Evolutionary conservation across 2,888 invertebrate genomes (phyloP).

Genomic region (Melanophora roralis): DNA sequence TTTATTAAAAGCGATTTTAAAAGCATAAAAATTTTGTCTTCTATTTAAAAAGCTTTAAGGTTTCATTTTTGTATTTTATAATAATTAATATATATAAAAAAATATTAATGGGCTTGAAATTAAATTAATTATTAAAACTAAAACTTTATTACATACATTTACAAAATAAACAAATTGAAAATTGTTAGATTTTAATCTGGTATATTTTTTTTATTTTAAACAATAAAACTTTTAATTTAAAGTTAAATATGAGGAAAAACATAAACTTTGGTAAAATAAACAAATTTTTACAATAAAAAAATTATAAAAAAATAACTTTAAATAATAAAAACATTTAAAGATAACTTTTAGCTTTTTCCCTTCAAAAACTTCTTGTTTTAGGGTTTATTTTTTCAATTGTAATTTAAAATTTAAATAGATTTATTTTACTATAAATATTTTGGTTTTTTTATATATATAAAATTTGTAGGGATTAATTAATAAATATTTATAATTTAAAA

Average conservation of each 20-base stretch:
- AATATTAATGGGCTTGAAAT: constrained; percentile 19
- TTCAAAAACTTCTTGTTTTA: neutral
- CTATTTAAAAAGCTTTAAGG: constrained; percentile 34
- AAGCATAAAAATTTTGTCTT: constrained; percentile 17
- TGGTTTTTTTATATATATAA: neutral
- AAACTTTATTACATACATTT: constrained; percentile 27
- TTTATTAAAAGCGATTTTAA: constrained; percentile 46
- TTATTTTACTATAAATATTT: neutral
- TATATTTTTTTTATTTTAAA: neutral
- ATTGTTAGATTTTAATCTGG: neutral
- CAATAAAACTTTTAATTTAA: neutral
- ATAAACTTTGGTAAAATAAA: constrained; percentile 41
- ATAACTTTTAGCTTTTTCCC: neutral
- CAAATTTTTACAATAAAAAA: neutral
- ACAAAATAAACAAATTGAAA: constrained; percentile 24
- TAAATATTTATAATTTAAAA: constrained; percentile 51
- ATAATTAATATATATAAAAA: neutral
- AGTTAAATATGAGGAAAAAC: neutral
- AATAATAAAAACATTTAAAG: neutral
- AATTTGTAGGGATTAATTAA: constrained; percentile 9
- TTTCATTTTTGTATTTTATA: constrained; percentile 9
- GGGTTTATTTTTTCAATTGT: no score
- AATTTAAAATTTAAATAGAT: neutral
- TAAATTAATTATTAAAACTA: constrained; percentile 15
- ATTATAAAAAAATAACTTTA: constrained; percentile 11